A percentile compares a stretch with the other conserved stretches of the same genome.
Conservation (phyloP, 2,888 invertebrate genomes). For the Deladenus siricidicola region DNA sequence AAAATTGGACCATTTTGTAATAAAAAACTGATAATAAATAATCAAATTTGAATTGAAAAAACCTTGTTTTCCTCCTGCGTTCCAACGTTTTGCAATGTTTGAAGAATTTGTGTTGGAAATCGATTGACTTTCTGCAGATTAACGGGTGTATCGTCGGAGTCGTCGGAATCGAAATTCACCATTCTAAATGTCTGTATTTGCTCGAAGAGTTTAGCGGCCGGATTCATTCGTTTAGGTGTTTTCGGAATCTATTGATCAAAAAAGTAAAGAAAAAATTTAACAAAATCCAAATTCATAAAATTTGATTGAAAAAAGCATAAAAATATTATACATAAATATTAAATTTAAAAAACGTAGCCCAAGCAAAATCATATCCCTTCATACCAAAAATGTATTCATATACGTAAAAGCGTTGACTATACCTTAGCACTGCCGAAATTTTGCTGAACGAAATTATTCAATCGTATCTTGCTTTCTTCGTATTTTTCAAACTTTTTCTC, state of each 20-base stretch:
- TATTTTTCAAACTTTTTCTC: constrained; percentile 4
- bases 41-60: too few relatives aligned
- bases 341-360: too few relatives aligned
- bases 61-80: neutral
- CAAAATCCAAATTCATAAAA: too few relatives aligned
- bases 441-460: constrained; percentile 4
- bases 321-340: too few relatives aligned
- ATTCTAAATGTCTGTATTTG: constrained; percentile 8
- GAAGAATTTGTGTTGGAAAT: neutral
- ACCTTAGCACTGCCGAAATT: constrained; percentile 12
- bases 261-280: too few relatives aligned
- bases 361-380: too few relatives aligned
- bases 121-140: neutral
- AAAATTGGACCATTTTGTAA: too few relatives aligned
- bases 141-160: neutral
- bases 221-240: constrained; percentile 8
- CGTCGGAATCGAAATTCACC: constrained; percentile 8
- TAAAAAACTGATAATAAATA: too few relatives aligned
- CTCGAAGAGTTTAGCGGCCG: constrained; percentile 6
- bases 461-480: constrained; percentile 2
- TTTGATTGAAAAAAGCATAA: too few relatives aligned
- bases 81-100: neutral
- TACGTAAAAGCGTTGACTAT: too few relatives aligned
- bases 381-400: too few relatives aligned
- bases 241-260: constrained; percentile 1